Base-by-base conservation (phyloP, 2,888 invertebrate species). In the Nycteola revayana region DNA sequence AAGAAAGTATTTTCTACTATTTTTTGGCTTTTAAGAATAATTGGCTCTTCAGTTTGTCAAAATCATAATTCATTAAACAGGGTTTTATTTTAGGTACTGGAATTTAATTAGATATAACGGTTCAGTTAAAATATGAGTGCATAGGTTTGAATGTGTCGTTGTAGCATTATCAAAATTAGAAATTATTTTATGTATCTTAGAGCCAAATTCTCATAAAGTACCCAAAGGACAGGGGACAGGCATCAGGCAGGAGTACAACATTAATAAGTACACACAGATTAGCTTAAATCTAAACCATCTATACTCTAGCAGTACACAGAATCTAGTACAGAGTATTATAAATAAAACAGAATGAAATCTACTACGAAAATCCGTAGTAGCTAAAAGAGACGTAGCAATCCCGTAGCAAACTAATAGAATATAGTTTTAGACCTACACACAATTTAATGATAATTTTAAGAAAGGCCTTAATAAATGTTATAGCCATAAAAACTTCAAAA, bases 231-330 rank as follows among this genome's bases (percentile, higher is more conserved):
- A 42, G 61, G 76, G 53, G 70, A 49, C 81, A 81, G 63, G 83
- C 83, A 84, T 66, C 84, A 82, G 61, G 83, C 83, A 79, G 82
- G 83, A 78, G 32, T 28, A 76, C 69, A 66, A 72, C 68, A 74
- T 35, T 56, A 36, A 66, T 36, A 48, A 50, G 43, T 48, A 57
- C 23, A 49, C 40, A 55, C 49, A 48, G 30, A 58, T 48, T 51
- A 46, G 43, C 45, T 49, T 30, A 36, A 24, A 37, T 51, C 52
- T 58, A 62, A 36, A 49, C 34, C 14, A 14, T 14, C 14, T 14
- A 14, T 2, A n/a, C 43, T 39, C 36, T 50, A 58, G 51, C n/a
- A n/a, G n/a, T n/a, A 59, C 42, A 52, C 32, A 36, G 10, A 50
- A 42, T 42, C 43, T 53, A 56, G 31, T 26, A 50, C 26, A 45